Base-by-base conservation (phyloP, 2,797 vertebrate species). In the Pelodytes ibericus region DNA sequence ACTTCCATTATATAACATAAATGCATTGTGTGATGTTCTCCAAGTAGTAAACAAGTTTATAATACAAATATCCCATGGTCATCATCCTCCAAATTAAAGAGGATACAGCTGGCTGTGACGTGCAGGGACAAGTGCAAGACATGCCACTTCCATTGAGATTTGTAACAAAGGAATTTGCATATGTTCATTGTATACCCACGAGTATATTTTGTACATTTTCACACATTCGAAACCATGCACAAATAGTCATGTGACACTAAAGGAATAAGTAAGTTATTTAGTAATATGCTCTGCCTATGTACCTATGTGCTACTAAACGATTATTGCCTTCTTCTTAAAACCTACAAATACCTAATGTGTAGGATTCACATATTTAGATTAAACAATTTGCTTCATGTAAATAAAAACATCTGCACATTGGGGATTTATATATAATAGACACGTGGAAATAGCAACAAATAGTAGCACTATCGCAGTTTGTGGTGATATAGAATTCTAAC, bases 71-170 rank as follows among this genome's bases (percentile, higher is more conserved):
- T 36, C 31, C 31, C 10, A 36, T 36, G 31, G 31, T 10, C 4
- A 36, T n/a, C n/a, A n/a, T n/a, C n/a, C 31, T n/a, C 4, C 51
- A 53, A 5, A 53, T 8, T 4, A 53, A n/a, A 11, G 22, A 11
- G 6, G 20, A 27, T 58, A 25, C 56, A 10, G 30, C 33, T 47
- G 63, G 24, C 39, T 47, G 24, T 47, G 63, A 66, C 24, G 9
- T 66, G 39, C 61, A 64, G 22, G 33, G 31, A 64, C 61, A 64
- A 64, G 33, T 64, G 61, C 39, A 47, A 31, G 25, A 24, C 30
- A 30, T 41, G 20, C 6, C 6, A 8, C 7, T 63, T 25, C 39
- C 39, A 44, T 2, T 16, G 39, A 30, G 41, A 4, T 47, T 66
- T 24, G 24, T 24, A 66, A 66, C 47, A 66, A 47, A 66, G 41